Percentiles rank a stretch among this genome's conserved stretches.
Conservation (phyloP, 2,888 invertebrate species). For the Allophyes oxyacanthae region DNA sequence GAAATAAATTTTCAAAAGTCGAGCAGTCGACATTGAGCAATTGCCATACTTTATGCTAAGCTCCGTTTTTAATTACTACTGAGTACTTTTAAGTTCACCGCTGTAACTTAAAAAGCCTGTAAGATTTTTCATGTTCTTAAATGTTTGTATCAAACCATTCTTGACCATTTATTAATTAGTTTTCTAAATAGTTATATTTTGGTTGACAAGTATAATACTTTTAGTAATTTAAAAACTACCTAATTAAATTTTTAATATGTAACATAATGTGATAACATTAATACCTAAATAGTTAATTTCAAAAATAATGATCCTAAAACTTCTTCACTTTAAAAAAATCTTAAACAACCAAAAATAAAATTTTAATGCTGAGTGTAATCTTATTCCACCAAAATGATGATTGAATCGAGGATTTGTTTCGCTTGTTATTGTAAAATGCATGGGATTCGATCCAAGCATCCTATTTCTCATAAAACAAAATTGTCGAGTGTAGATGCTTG, state of each 20-base stretch:
- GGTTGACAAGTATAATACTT: background rate
- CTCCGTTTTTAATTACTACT: slow-evolving; percentile 83
- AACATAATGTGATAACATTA: too few relatives aligned
- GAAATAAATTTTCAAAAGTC: slow-evolving; percentile 72
- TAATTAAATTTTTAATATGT: too few relatives aligned
- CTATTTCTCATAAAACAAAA: slow-evolving; percentile 30
- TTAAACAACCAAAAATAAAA: background rate
- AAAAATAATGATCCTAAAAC: too few relatives aligned
- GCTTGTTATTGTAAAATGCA: slow-evolving; percentile 72
- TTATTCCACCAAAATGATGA: slow-evolving; percentile 31
- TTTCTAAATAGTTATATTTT: background rate
- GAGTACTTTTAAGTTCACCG: slow-evolving; percentile 72
- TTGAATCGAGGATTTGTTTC: slow-evolving; percentile 59
- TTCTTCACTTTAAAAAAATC: background rate
- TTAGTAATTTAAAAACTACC: too few relatives aligned
- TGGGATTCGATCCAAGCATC: slow-evolving; percentile 55
- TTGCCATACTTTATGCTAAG: slow-evolving; percentile 82
- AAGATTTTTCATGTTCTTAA: slow-evolving; percentile 66
- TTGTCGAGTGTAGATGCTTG: slow-evolving; percentile 35
- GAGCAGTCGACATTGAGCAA: slow-evolving; percentile 79
- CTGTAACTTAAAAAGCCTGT: slow-evolving; percentile 62
- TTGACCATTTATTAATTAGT: slow-evolving; percentile 9
- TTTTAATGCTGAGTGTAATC: too few relatives aligned
- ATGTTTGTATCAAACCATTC: slow-evolving; percentile 43
- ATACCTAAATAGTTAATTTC: too few relatives aligned